Conservation (phyloP, 2,888 invertebrate species). For the Chrysolina americana region DNA sequence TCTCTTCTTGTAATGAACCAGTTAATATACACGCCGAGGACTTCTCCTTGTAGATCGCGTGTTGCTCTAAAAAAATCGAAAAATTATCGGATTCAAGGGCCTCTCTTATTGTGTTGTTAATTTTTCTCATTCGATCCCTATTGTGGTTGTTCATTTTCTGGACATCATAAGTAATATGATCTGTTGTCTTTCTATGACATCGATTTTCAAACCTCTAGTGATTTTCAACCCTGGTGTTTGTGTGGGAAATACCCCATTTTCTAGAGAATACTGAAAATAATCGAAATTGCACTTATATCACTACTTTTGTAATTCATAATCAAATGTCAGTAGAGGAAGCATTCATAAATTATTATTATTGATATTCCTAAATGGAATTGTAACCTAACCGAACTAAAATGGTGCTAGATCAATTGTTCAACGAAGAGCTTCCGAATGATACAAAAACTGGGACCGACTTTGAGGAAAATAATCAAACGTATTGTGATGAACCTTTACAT, state of each 20-base stretch:
- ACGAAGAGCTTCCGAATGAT: too few relatives aligned
- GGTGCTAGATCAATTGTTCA: too few relatives aligned
- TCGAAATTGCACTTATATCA: too few relatives aligned
- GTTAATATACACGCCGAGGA: constrained; percentile 61
- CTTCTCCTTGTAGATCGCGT: constrained; percentile 48
- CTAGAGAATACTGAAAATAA: too few relatives aligned
- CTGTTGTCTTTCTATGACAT: not conserved
- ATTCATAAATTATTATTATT: too few relatives aligned
- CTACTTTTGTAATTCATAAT: too few relatives aligned
- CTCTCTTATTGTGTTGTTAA: constrained; percentile 41
- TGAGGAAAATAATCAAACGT: too few relatives aligned
- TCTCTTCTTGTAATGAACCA: constrained; percentile 62
- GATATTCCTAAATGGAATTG: too few relatives aligned
- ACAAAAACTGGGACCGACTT: too few relatives aligned
- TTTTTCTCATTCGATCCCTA: not conserved
- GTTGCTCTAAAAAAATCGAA: constrained; percentile 48
- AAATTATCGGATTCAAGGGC: constrained; percentile 41
- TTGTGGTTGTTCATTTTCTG: not conserved
- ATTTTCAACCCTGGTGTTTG: not conserved
- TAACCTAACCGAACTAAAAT: too few relatives aligned
- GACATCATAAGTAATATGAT: not conserved
- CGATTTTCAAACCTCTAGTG: not conserved
- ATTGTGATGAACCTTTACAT: not conserved
- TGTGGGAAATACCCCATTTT: too few relatives aligned
- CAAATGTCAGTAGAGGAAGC: too few relatives aligned